phyloP scores from a whole-genome alignment of 1,140 invertebrate species.

The Aporrectodea caliginosa region DNA sequence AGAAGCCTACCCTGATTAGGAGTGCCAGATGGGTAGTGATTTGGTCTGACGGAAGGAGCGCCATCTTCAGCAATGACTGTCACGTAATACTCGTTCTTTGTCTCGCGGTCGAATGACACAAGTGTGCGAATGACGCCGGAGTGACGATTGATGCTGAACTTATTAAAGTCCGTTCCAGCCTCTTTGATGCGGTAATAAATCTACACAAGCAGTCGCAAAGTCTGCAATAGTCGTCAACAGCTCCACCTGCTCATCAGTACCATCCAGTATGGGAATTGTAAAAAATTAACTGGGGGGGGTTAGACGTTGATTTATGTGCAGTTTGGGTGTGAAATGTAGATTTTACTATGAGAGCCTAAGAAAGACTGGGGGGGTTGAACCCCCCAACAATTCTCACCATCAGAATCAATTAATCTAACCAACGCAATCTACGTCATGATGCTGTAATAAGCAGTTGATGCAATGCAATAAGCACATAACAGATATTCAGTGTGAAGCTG shows the following conservation, averaged over 20 bases:
- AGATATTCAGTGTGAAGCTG: too few relatives aligned
- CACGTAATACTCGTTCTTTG: conserved; percentile 90
- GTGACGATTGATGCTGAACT: conserved; percentile 88
- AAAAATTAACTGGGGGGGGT: background rate
- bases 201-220: conserved; percentile 59
- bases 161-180: conserved; percentile 77
- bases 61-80: conserved; percentile 90
- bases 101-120: conserved; percentile 86
- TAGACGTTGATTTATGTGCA: background rate
- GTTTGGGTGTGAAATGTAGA: background rate
- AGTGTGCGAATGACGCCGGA: conserved; percentile 91
- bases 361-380: too few relatives aligned
- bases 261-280: background rate
- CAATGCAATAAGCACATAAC: too few relatives aligned
- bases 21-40: conserved; percentile 70
- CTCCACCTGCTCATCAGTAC: too few relatives aligned
- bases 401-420: too few relatives aligned
- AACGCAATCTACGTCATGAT: too few relatives aligned
- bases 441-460: too few relatives aligned
- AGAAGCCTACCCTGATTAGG: conserved; percentile 78
- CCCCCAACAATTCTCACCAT: too few relatives aligned
- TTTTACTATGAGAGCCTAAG: too few relatives aligned
- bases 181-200: conserved; percentile 86
- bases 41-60: conserved; percentile 85
- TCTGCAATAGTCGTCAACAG: too few relatives aligned